Percentiles rank a stretch among this genome's conserved stretches.
phyloP scores from a whole-genome alignment of 2,888 invertebrate species.

The Caenorhabditis angaria region DNA sequence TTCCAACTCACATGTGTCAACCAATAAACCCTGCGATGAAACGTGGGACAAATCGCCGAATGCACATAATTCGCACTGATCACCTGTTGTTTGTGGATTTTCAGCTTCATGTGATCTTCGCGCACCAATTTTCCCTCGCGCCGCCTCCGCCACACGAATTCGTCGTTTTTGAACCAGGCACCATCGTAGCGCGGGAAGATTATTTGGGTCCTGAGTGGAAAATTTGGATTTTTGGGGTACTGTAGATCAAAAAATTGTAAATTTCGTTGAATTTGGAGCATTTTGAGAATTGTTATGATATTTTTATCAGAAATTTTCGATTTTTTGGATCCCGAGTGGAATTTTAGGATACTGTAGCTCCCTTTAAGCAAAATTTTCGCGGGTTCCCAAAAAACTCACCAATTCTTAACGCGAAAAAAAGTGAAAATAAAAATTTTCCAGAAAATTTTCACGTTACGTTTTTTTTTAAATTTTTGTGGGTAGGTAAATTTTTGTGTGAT shows the following conservation, averaged over 20 bases:
- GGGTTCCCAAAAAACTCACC: too few relatives aligned
- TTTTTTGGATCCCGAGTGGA: neutral
- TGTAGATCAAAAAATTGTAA: neutral
- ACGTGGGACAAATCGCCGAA: conserved; percentile 96
- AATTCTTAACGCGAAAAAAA: too few relatives aligned
- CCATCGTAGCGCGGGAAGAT: conserved; percentile 46
- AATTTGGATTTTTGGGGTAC: neutral
- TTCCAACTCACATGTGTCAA: conserved; percentile 77
- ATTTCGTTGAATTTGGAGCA: neutral
- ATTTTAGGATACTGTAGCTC: neutral
- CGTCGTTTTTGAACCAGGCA: conserved; percentile 52
- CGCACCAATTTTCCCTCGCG: conserved; percentile 97
- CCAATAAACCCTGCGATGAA: conserved; percentile 98
- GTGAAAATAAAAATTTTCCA: too few relatives aligned
- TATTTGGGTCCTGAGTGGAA: conserved; percentile 44
- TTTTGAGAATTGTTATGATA: neutral
- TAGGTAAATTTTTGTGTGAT: too few relatives aligned
- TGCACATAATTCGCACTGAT: conserved; percentile 99
- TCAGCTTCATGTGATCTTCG: conserved; percentile 99
- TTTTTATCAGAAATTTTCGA: neutral
- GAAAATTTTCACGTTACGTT: too few relatives aligned
- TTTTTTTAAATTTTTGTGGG: too few relatives aligned
- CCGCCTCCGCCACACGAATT: conserved; percentile 86
- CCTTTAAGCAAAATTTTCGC: too few relatives aligned
- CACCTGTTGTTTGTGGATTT: conserved; percentile 79